A percentile compares a stretch with the other conserved stretches of the same genome.
Evolutionary conservation across 2,888 invertebrate species (phyloP).

Genomic region (Brachyopa scutellaris): DNA sequence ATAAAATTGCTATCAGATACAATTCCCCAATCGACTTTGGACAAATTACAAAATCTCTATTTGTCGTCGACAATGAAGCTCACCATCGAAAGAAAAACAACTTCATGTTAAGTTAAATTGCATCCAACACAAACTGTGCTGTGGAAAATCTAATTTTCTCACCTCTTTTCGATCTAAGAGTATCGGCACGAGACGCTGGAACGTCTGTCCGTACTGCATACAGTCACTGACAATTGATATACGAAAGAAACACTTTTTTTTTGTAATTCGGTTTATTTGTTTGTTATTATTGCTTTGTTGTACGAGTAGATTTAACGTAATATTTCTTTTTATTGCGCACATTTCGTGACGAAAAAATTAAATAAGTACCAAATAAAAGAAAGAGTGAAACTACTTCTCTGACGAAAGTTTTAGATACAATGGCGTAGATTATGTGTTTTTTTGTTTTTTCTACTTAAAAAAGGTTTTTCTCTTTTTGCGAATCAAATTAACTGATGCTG

Average conservation of each 20-base stretch:
- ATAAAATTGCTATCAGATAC: slow-evolving; percentile 47
- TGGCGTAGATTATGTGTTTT: slow-evolving; percentile 27
- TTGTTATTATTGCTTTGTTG: background rate
- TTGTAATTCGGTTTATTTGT: slow-evolving; percentile 19
- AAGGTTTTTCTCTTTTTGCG: background rate
- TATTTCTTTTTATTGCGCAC: slow-evolving; percentile 43
- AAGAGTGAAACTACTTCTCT: slow-evolving; percentile 50
- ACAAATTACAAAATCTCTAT: slow-evolving; percentile 61
- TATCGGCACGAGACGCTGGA: slow-evolving; percentile 50
- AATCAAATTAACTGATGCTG: background rate
- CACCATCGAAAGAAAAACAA: slow-evolving; percentile 21
- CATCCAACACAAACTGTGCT: slow-evolving; percentile 43
- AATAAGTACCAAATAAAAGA: background rate
- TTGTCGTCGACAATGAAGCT: slow-evolving; percentile 49
- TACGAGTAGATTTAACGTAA: slow-evolving; percentile 30
- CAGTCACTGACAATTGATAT: slow-evolving; percentile 41
- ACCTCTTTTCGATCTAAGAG: too few relatives aligned
- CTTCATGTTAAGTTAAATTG: slow-evolving; percentile 13
- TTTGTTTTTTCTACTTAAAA: too few relatives aligned
- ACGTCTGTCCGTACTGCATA: background rate
- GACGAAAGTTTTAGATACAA: slow-evolving; percentile 52
- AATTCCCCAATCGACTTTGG: slow-evolving; percentile 26
- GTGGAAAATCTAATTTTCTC: slow-evolving; percentile 36
- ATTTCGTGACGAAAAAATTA: slow-evolving; percentile 53
- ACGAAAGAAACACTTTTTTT: slow-evolving; percentile 19